phyloP scores from a whole-genome alignment of 2,113 vertebrate species.

The Ceyx margarethae region DNA sequence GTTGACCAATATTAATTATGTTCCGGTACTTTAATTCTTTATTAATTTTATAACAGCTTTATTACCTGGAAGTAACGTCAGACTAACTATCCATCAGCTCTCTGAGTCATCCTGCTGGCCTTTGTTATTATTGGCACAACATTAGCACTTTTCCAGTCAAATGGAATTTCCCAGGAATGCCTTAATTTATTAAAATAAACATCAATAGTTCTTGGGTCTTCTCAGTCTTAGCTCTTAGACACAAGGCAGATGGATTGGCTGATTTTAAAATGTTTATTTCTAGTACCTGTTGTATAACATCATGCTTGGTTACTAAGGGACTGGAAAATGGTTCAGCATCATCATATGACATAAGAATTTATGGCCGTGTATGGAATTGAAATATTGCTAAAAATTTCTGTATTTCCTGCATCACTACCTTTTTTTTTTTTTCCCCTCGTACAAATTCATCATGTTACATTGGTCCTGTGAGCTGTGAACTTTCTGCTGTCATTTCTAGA shows the following conservation, averaged over 20 bases:
- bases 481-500: neutral
- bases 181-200: constrained; percentile 38
- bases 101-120: constrained; percentile 32
- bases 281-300: neutral
- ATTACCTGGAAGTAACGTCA: constrained; percentile 6
- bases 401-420: neutral
- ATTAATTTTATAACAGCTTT: constrained; percentile 23
- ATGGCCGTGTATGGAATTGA: constrained; percentile 1
- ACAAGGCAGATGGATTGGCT: constrained; percentile 4
- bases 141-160: neutral
- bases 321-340: neutral
- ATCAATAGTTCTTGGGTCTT: neutral
- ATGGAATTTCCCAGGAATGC: constrained; percentile 34
- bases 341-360: neutral
- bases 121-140: constrained; percentile 41
- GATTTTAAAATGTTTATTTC: constrained; percentile 4
- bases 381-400: neutral
- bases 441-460: neutral
- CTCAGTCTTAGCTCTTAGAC: neutral
- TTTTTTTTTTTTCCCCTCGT: too few relatives aligned
- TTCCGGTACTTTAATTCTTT: neutral
- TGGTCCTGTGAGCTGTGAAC: neutral
- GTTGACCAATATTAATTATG: neutral
- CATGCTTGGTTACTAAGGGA: neutral
- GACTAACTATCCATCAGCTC: neutral